Percentiles rank a stretch among this genome's conserved stretches.
Conservation (phyloP, 2,113 vertebrate species). For the Malurus elegans region DNA sequence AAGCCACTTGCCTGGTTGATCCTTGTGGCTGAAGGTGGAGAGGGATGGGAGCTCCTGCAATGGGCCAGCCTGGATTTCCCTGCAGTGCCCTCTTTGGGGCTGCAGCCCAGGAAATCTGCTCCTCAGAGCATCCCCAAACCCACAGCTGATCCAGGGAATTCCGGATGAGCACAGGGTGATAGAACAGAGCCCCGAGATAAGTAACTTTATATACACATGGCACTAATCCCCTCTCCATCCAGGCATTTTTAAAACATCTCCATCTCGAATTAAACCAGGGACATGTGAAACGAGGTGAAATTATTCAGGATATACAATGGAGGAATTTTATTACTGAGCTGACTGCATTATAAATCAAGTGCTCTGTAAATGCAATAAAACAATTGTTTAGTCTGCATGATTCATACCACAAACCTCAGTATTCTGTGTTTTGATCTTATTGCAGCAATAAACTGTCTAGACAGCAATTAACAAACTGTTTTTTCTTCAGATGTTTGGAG, state of each 20-base stretch:
- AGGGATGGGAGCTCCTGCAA: neutral
- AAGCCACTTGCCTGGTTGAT: neutral
- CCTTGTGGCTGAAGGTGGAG: neutral
- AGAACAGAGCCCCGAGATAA: neutral
- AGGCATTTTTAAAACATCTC: conserved; percentile 4
- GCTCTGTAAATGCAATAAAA: conserved; percentile 85
- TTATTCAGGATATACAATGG: conserved; percentile 76
- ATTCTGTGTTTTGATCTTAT: conserved; percentile 94
- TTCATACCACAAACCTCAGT: conserved; percentile 85
- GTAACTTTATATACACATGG: neutral
- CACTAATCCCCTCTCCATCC: neutral
- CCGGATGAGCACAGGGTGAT: accelerated
- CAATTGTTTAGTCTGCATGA: conserved; percentile 91
- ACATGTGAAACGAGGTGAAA: conserved; percentile 71
- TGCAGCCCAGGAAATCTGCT: neutral
- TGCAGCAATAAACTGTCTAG: conserved; percentile 99
- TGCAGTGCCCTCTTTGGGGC: neutral
- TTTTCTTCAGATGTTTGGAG: conserved; percentile 90
- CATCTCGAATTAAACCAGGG: conserved; percentile 30
- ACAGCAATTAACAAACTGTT: conserved; percentile 94
- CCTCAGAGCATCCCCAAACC: neutral
- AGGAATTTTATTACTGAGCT: conserved; percentile 76
- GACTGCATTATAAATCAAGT: conserved; percentile 79
- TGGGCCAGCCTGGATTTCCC: neutral
- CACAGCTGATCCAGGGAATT: neutral